A percentile compares a stretch with the other conserved stretches of the same genome.
Conservation (phyloP, 37 sponge, comb jelly and placozoan species). For the Eunapius fragilis region DNA sequence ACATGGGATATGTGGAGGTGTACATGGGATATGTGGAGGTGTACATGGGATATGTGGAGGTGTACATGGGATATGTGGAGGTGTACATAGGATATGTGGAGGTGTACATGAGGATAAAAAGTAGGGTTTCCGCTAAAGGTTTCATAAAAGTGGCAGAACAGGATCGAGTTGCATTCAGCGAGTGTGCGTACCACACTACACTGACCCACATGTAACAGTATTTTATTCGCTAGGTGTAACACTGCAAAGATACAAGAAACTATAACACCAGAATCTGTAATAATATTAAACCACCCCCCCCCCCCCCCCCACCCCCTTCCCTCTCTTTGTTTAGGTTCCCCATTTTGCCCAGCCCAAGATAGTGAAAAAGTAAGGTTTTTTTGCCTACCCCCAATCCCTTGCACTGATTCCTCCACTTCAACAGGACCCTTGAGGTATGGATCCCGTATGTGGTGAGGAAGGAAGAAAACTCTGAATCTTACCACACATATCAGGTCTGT, state of each 20-base stretch:
- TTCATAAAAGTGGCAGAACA: background rate
- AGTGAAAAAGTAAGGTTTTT: background rate
- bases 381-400: background rate
- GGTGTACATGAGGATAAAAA: no score
- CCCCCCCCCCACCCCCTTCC: background rate
- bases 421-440: slow-evolving; percentile 76
- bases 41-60: no score
- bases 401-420: background rate
- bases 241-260: background rate
- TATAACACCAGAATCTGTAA: background rate
- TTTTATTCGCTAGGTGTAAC: background rate
- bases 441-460: slow-evolving; percentile 91
- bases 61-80: no score
- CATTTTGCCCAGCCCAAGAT: background rate
- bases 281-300: background rate
- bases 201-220: background rate
- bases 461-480: slow-evolving; percentile 69
- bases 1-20: no score
- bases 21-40: no score
- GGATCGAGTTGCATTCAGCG: background rate
- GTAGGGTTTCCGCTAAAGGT: background rate
- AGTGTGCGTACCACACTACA: background rate
- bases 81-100: no score
- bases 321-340: slow-evolving; percentile 11
- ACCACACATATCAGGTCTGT: slow-evolving; percentile 91